Evolutionary conservation across 1,140 invertebrate genomes (phyloP).

Genomic region (Portunus trituberculatus): DNA sequence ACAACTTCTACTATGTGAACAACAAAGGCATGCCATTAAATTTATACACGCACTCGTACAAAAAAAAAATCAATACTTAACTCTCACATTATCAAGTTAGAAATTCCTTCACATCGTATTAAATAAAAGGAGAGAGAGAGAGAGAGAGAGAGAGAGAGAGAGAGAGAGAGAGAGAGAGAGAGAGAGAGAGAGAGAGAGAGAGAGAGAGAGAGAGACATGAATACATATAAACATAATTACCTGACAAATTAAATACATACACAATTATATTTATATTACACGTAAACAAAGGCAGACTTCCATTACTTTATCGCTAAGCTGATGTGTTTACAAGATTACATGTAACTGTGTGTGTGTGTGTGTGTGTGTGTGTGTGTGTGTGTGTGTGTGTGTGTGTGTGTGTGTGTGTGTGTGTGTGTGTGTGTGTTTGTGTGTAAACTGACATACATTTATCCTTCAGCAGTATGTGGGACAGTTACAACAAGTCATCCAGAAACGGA

Average conservation of each 20-base stretch:
- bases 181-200: too few relatives aligned
- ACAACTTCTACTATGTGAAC: too few relatives aligned
- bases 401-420: neutral
- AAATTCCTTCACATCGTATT: too few relatives aligned
- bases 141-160: too few relatives aligned
- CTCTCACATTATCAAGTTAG: too few relatives aligned
- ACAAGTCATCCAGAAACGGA: neutral
- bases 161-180: too few relatives aligned
- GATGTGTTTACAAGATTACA: too few relatives aligned
- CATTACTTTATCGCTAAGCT: neutral
- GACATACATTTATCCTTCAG: neutral
- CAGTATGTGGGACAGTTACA: slow-evolving; percentile 7
- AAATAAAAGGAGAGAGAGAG: too few relatives aligned
- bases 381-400: neutral
- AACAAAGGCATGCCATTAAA: neutral
- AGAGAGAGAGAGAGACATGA: neutral
- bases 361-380: neutral
- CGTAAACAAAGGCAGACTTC: neutral
- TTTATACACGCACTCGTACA: neutral
- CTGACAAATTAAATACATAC: neutral
- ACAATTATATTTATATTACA: neutral
- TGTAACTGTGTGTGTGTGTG: neutral
- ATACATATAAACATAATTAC: neutral
- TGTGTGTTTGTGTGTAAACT: neutral
- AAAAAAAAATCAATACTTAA: neutral